Evolutionary conservation across 2,113 vertebrate genomes (phyloP).

Genomic region (Pseudorhombus dupliciocellatus): DNA sequence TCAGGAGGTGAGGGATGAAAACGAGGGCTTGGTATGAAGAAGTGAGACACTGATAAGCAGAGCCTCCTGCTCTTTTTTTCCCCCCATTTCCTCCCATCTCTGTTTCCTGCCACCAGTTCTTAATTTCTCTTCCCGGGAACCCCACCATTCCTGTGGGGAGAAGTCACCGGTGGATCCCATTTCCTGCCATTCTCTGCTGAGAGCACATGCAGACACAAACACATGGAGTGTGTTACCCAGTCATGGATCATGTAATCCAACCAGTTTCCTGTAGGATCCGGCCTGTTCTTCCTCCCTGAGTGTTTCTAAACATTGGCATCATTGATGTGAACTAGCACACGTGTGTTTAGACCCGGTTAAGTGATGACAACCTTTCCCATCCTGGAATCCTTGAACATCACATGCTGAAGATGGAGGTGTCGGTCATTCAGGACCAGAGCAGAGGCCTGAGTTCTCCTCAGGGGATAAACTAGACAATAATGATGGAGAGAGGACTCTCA

Average conservation of each 20-base stretch:
- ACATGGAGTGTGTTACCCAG: conserved; percentile 69
- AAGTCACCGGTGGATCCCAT: conserved; percentile 68
- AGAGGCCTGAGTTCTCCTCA: not conserved
- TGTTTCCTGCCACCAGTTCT: conserved; percentile 23
- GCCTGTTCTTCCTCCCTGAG: not conserved
- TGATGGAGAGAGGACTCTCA: not conserved
- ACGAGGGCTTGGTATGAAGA: conserved; percentile 30
- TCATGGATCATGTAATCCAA: conserved; percentile 62
- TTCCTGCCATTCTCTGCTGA: conserved; percentile 49
- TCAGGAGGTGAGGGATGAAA: conserved; percentile 28
- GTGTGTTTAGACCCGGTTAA: conserved; percentile 21
- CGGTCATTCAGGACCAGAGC: not conserved
- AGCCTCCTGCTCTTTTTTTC: not conserved
- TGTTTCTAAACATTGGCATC: conserved; percentile 12
- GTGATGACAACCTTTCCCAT: conserved; percentile 5
- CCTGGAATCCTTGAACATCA: not conserved
- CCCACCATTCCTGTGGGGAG: conserved; percentile 65
- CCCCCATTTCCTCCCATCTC: conserved; percentile 31
- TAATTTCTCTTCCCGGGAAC: conserved; percentile 42
- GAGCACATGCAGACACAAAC: conserved; percentile 58
- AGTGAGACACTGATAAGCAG: conserved; percentile 26
- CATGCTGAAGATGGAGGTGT: not conserved
- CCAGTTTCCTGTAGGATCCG: conserved; percentile 41
- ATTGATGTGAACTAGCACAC: conserved; percentile 24
- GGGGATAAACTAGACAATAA: not conserved